Percentiles rank a stretch among this genome's conserved stretches.
Evolutionary conservation across 2,113 vertebrate species (phyloP).

Genomic region (Colossoma macropomum): DNA sequence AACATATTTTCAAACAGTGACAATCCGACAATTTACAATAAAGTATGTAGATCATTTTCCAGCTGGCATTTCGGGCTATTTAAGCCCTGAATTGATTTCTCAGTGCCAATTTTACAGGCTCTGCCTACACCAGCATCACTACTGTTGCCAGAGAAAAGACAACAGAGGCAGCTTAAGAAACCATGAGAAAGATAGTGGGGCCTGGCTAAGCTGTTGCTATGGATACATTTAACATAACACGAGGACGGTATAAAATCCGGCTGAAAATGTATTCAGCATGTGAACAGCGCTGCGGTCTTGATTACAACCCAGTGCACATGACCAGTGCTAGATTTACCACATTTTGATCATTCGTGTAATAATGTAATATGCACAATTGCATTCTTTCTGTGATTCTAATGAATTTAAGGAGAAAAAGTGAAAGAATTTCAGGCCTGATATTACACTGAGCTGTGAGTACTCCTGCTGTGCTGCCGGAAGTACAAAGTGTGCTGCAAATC

Average conservation of each 20-base stretch:
- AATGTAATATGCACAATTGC: not conserved
- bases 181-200: constrained; percentile 14
- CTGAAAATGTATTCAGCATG: not conserved
- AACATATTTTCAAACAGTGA: constrained; percentile 36
- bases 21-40: constrained; percentile 1
- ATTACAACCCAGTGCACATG: constrained; percentile 1
- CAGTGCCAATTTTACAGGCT: constrained; percentile 49
- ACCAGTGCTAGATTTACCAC: not conserved
- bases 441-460: not conserved
- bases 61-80: constrained; percentile 30
- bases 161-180: not conserved
- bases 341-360: not conserved
- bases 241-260: not conserved
- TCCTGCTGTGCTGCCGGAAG: not conserved
- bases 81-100: constrained; percentile 39
- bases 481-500: constrained; percentile 32
- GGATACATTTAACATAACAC: constrained; percentile 49
- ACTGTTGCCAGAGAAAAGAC: not conserved
- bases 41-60: constrained; percentile 12
- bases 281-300: not conserved
- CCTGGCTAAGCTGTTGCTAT: constrained; percentile 52
- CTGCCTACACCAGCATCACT: constrained; percentile 16
- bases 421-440: not conserved
- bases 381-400: not conserved
- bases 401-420: not conserved